Percentiles rank a stretch among this genome's conserved stretches.
These are phyloP conservation scores for Piprites chloris DNA, from an alignment of 2,113 vertebrate species.

Conservation along the genomic window DNA sequence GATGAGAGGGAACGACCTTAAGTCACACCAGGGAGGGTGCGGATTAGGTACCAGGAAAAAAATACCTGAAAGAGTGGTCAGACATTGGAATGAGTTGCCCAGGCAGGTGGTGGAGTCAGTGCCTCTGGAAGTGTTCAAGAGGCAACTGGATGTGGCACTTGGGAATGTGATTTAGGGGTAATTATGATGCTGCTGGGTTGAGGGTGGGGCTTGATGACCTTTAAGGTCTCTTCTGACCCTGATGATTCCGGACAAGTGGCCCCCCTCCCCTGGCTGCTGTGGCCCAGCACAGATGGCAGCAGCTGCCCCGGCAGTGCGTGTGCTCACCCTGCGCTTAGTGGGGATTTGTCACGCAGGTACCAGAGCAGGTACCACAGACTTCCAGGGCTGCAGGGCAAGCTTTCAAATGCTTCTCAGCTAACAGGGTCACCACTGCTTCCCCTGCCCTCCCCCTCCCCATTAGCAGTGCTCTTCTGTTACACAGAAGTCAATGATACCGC, in stretches of 20 bases:
- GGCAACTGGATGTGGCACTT: neutral
- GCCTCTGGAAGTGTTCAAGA: neutral
- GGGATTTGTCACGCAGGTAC: neutral
- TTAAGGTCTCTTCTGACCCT: neutral
- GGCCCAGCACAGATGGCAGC: neutral
- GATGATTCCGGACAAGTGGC: neutral
- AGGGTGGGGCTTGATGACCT: neutral
- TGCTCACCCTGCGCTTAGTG: neutral
- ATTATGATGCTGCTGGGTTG: neutral
- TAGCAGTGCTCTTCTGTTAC: neutral
- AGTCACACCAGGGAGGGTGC: neutral
- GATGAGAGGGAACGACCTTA: neutral
- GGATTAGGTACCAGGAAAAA: neutral
- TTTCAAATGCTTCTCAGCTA: neutral
- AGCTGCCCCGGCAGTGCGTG: neutral
- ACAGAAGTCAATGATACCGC: neutral
- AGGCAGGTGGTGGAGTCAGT: accelerated
- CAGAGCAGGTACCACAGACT: neutral
- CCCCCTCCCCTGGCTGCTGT: neutral
- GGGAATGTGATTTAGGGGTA: neutral
- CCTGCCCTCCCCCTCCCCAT: neutral
- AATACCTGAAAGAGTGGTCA: neutral
- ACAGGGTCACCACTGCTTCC: neutral
- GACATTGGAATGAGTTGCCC: neutral
- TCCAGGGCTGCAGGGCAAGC: neutral